Percentiles rank a stretch among this genome's conserved stretches.
These are phyloP conservation scores for Rhaphigaster nebulosa DNA, from an alignment of 2,888 invertebrate species.

Conservation along the genomic window DNA sequence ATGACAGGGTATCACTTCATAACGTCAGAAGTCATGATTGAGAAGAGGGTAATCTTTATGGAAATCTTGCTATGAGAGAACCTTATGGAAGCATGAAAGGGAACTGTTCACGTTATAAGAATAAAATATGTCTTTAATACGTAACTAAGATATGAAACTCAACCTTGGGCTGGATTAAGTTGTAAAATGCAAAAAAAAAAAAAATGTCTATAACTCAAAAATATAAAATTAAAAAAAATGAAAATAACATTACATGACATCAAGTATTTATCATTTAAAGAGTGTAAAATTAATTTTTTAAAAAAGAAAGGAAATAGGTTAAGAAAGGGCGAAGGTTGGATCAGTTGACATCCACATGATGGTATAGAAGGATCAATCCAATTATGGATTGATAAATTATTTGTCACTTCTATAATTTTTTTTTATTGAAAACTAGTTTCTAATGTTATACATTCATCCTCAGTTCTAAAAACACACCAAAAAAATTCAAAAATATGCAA, in stretches of 20 bases:
- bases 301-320: no score
- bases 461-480: no score
- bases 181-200: background rate
- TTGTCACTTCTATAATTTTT: no score
- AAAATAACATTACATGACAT: background rate
- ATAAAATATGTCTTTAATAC: background rate
- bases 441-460: no score
- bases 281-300: no score
- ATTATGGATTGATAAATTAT: no score
- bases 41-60: slow-evolving; percentile 9
- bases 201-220: background rate
- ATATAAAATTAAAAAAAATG: background rate
- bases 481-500: no score
- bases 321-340: no score
- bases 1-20: background rate
- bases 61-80: background rate
- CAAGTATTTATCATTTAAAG: no score
- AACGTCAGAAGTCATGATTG: background rate
- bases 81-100: background rate
- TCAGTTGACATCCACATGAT: no score
- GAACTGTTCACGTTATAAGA: background rate
- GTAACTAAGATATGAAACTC: background rate
- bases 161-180: background rate
- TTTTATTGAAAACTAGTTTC: no score
- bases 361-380: no score